Percentiles rank a stretch among this genome's conserved stretches.
These are phyloP conservation scores for Clarias laeviceps DNA, from an alignment of 2,797 vertebrate species.

Conservation along the genomic window DNA sequence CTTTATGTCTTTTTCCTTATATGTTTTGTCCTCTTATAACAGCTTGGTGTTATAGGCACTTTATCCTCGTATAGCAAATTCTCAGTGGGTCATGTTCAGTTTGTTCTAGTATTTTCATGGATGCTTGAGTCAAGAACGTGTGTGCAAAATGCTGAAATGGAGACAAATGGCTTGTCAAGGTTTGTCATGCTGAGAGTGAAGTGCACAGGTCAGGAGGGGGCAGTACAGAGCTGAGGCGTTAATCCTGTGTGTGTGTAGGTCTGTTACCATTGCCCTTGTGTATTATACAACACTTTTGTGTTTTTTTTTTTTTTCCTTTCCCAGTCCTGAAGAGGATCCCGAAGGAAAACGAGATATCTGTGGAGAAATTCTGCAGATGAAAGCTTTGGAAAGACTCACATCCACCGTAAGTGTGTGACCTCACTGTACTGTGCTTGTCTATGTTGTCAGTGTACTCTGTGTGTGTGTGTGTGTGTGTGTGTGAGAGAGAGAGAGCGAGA, in stretches of 20 bases:
- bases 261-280: neutral
- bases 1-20: neutral
- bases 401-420: slow-evolving; percentile 82
- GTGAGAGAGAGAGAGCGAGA: neutral
- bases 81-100: slow-evolving; percentile 12
- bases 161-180: slow-evolving; percentile 16
- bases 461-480: slow-evolving; percentile 25
- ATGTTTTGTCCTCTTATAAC: neutral
- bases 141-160: slow-evolving; percentile 6
- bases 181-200: slow-evolving; percentile 14
- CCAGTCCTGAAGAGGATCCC: slow-evolving; percentile 78
- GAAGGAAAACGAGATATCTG: slow-evolving; percentile 88
- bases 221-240: slow-evolving; percentile 56
- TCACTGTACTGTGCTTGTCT: neutral
- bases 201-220: slow-evolving; percentile 61
- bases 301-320: slow-evolving; percentile 26
- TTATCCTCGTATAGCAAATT: neutral
- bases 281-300: slow-evolving; percentile 11
- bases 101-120: slow-evolving; percentile 24
- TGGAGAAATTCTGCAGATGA: slow-evolving; percentile 88
- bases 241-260: slow-evolving; percentile 37
- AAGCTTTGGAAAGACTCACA: slow-evolving; percentile 88
- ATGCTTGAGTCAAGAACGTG: slow-evolving; percentile 6
- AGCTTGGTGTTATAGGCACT: neutral
- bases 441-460: neutral